Evolutionary conservation across 2,113 vertebrate species (phyloP), one percentile per base, ranked within the genome.

Genomic region (Dicrurus megarhynchus): DNA sequence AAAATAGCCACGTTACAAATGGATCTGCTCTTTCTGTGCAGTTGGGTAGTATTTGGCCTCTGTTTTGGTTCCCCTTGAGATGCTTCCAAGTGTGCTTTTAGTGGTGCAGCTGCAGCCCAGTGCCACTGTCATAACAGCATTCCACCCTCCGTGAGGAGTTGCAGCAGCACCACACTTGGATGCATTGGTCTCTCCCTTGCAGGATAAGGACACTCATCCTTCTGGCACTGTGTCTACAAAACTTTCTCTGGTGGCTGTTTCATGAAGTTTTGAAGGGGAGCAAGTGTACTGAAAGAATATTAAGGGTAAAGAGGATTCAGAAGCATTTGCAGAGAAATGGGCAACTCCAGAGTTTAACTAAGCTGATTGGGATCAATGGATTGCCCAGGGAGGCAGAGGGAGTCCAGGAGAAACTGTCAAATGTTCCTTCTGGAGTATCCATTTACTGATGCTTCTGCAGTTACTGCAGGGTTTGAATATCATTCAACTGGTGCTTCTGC

Each of bases 121-220:
- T 60, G 76, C 47, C 87, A 60, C 33, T 95, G 95, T 96, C 92
- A 90, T 84, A 95, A 95, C 92, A 96, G 96, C 95, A 96, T 95
- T 96, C 96, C 90, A 41, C 6, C 26, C 56, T 11, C 20, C 0
- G 6, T 93, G 93, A 96, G 92, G 63, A 88, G 47, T 63, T 92
- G 85, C 96, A 95, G 95, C 79, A 93, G 92, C 83, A 52, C 55
- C 21, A 9, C 30, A 10, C 22, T 3, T 10, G 50, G 75, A 19
- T 61, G 71, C 69, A 19, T 2, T 74, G 80, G 39, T 46, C 50
- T 69, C 37, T 53, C 23, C 52, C 30, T 19, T 56, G 37, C 18
- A 74, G 37, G n/a, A 21, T 49, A n/a, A 41, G 73, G 33, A 61
- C 2, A 5, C 42, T 89, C 71, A 44, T 60, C 49, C 61, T 81